These are phyloP conservation scores for Philonicus albiceps DNA, from an alignment of 2,888 invertebrate genomes.

Conservation along the genomic window DNA sequence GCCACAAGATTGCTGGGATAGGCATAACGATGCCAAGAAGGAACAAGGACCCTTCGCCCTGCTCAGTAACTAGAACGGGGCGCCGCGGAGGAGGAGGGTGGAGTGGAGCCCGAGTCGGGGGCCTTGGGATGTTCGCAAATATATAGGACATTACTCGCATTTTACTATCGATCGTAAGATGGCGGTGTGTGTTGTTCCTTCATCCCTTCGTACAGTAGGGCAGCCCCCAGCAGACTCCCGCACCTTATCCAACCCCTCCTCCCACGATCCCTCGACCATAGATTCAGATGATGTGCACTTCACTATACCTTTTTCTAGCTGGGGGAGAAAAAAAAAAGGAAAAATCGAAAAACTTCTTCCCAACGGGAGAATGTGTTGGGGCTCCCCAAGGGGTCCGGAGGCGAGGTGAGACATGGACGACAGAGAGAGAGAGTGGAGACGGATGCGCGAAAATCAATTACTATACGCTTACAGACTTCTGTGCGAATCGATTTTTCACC, in stretches of 20 bases:
- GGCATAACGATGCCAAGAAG: conserved; percentile 38
- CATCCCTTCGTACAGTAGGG: neutral
- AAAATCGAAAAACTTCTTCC: neutral
- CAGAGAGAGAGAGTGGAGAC: neutral
- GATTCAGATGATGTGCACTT: neutral
- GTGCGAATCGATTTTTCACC: conserved; percentile 42
- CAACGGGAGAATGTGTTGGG: neutral
- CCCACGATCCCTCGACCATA: neutral
- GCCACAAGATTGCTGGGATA: conserved; percentile 10
- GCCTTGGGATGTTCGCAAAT: neutral
- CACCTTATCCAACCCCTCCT: neutral
- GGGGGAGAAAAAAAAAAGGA: neutral
- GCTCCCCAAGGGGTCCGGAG: neutral
- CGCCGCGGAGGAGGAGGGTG: neutral
- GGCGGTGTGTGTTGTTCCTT: conserved; percentile 14
- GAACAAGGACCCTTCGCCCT: conserved; percentile 20
- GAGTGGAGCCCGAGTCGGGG: neutral
- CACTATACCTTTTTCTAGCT: neutral
- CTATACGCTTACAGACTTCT: conserved; percentile 17
- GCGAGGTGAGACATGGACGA: neutral
- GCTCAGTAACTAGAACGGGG: neutral
- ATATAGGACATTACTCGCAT: conserved; percentile 47
- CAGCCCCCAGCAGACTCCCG: neutral
- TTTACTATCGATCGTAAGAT: conserved; percentile 46
- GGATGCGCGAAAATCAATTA: conserved; percentile 49